Evolutionary conservation across 2,888 invertebrate genomes (phyloP).

Genomic region (Keiferia lycopersicella): DNA sequence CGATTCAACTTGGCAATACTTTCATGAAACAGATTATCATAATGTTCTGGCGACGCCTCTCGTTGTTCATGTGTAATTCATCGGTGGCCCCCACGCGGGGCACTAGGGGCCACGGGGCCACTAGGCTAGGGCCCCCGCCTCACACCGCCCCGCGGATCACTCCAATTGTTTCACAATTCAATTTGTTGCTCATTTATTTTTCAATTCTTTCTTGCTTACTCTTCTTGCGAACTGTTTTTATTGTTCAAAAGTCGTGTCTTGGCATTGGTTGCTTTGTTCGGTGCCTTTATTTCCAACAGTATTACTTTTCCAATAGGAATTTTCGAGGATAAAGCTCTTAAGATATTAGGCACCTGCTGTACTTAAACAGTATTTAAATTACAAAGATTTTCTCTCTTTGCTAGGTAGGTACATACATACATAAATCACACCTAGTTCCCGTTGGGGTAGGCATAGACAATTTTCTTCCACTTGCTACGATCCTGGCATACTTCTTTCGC

Average conservation of each 20-base stretch:
- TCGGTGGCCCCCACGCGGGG: conserved; percentile 28
- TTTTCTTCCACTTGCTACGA: too few species aligned
- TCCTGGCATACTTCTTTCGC: too few species aligned
- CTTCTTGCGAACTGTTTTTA: conserved; percentile 22
- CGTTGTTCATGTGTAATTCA: conserved; percentile 37
- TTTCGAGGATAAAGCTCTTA: neutral
- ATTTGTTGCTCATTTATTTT: conserved; percentile 42
- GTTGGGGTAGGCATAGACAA: too few species aligned
- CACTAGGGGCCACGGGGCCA: neutral
- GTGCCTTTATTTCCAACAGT: conserved; percentile 7
- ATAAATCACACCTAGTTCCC: too few species aligned
- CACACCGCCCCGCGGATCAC: conserved; percentile 21
- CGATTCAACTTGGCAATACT: conserved; percentile 30
- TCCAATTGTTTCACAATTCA: conserved; percentile 34
- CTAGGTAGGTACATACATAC: too few species aligned
- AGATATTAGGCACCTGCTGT: too few species aligned
- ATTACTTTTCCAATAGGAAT: neutral
- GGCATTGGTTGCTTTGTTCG: conserved; percentile 7
- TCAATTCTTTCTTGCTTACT: conserved; percentile 37
- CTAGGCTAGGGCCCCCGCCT: neutral
- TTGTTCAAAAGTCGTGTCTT: conserved; percentile 7
- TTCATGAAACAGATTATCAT: conserved; percentile 38
- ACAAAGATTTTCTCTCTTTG: too few species aligned
- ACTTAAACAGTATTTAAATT: too few species aligned
- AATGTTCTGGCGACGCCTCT: conserved; percentile 34